Percentiles rank a stretch among this genome's conserved stretches.
These are phyloP conservation scores for Drosophila suzukii DNA, from an alignment of 1,140 invertebrate genomes.

Conservation along the genomic window DNA sequence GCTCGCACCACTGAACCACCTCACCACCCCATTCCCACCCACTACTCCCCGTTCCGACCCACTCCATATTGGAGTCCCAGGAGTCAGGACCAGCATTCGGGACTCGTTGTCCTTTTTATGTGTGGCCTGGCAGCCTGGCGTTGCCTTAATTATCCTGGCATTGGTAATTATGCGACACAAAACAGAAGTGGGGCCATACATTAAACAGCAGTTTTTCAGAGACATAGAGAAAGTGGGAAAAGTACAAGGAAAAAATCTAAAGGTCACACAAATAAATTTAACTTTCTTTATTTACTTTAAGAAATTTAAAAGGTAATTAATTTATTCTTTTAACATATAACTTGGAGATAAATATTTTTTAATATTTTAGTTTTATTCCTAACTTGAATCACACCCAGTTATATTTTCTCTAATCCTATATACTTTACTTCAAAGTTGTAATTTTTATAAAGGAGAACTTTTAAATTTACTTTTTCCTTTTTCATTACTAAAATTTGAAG, in stretches of 20 bases:
- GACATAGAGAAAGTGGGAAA: constrained; percentile 3
- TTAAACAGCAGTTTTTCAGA: constrained; percentile 49
- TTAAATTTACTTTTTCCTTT: too few species aligned
- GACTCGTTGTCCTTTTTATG: constrained; percentile 47
- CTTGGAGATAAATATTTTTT: too few species aligned
- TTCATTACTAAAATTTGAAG: too few species aligned
- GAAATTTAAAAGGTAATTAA: too few species aligned
- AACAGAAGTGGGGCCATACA: constrained; percentile 49
- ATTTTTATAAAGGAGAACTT: too few species aligned
- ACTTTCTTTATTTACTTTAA: not conserved
- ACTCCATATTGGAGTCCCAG: constrained; percentile 30
- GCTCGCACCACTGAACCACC: constrained; percentile 37
- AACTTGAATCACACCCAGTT: too few species aligned
- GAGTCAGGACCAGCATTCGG: constrained; percentile 48
- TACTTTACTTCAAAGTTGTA: too few species aligned
- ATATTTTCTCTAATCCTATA: too few species aligned
- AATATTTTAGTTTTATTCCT: too few species aligned
- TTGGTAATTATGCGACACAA: constrained; percentile 61
- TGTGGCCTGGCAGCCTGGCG: constrained; percentile 34
- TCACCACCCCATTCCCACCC: constrained; percentile 1
- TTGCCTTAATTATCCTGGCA: constrained; percentile 57
- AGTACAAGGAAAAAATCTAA: not conserved
- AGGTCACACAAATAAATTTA: not conserved
- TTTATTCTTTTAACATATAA: too few species aligned
- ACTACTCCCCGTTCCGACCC: not conserved